Evolutionary conservation across 2,888 invertebrate genomes (phyloP).

Genomic region (Lithophane ornitopus): DNA sequence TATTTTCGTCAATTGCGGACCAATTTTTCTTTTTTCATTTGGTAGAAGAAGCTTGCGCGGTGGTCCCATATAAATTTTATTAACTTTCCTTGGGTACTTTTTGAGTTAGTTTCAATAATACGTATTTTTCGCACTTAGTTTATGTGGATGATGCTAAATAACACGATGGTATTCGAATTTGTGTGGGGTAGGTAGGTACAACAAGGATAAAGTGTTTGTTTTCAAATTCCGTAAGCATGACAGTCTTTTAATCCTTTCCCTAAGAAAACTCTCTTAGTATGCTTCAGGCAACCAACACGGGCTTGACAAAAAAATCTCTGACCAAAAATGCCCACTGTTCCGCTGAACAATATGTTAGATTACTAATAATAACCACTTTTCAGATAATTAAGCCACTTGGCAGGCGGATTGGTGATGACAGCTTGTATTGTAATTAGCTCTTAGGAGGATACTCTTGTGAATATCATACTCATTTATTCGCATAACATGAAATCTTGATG

Average conservation of each 20-base stretch:
- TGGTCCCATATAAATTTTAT: no score
- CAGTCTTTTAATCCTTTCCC: not conserved
- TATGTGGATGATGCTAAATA: no score
- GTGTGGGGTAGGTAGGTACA: no score
- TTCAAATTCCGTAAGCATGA: not conserved
- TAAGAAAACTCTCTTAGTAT: not conserved
- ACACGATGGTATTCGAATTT: no score
- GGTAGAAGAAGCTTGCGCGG: no score
- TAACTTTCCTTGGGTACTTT: no score
- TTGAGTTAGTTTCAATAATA: no score
- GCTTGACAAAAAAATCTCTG: not conserved
- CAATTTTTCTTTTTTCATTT: no score
- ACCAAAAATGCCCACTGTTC: no score
- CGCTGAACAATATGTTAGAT: not conserved
- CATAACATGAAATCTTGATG: no score
- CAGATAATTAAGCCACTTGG: conserved; percentile 12
- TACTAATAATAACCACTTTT: not conserved
- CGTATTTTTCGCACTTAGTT: no score
- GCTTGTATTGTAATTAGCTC: conserved; percentile 18
- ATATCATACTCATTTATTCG: not conserved
- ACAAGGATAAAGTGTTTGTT: not conserved
- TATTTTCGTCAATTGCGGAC: no score
- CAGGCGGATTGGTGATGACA: not conserved
- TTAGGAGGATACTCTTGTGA: not conserved
- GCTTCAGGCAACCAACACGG: not conserved